Base-by-base conservation (phyloP, 2,113 vertebrate genomes). In the Monopterus albus region DNA sequence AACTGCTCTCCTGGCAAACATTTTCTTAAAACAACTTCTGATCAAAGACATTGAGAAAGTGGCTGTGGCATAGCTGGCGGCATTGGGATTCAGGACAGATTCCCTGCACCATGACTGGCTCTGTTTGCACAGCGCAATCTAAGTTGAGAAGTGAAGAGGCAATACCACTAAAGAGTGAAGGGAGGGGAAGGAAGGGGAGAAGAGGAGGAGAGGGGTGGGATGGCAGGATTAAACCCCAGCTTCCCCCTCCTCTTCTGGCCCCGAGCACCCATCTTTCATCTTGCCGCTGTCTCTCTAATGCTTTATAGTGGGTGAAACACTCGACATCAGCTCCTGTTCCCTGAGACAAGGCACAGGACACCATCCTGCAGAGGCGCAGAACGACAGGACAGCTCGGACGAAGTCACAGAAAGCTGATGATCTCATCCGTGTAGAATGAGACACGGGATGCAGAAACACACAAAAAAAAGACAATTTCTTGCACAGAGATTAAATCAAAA, bases 241-340 rank as follows among this genome's bases (percentile, higher is more conserved):
- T 69, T 69, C 61, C 60, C 63, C 40, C n/a, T 35, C 36, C n/a
- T 39, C 39, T 13, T 56, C 56, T 73, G 81, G 83, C 75, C 81
- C 84, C 18, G 31, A 89, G 88, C 72, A 39, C 71, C 78, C 85
- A 88, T 93, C 89, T 92, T 93, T 93, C 83, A 92, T 93, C 89
- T 89, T 59, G 57, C 59, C 47, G 58, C 82, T 83, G 81, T 77
- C 81, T 64, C 83, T 84, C 71, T 90, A 88, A 91, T 79, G 76
- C 90, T 87, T 89, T 88, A 75, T 87, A 90, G 91, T 86, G 85
- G 73, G 65, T 72, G 79, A 83, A 81, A 90, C 87, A 87, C 88
- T 89, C 78, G 66, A 92, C 92, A 94, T 91, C 91, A 92, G 92
- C 86, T 91, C 80, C 86, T 76, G 69, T 83, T 87, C 84, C 21